Evolutionary conservation across 2,888 invertebrate genomes (phyloP).

Genomic region (Smittia aterrima): DNA sequence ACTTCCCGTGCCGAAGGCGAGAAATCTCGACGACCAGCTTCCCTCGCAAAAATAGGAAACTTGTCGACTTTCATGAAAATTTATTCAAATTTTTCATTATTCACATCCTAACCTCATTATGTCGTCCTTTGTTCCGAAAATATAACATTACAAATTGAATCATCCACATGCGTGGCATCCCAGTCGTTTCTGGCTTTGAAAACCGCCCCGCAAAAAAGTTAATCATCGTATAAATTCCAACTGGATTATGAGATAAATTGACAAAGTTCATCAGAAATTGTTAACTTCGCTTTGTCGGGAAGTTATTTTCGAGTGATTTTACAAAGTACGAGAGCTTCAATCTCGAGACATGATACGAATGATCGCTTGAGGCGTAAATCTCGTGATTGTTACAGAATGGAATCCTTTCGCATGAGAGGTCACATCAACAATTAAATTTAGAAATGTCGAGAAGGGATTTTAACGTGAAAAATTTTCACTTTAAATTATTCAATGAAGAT

Average conservation of each 20-base stretch:
- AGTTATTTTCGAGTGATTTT: neutral
- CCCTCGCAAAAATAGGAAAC: no score
- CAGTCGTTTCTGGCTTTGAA: neutral
- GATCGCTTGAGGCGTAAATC: conserved; percentile 10
- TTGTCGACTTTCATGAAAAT: no score
- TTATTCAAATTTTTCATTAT: conserved; percentile 41
- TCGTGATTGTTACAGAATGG: conserved; percentile 27
- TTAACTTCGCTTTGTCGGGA: conserved; percentile 4
- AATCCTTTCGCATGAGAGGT: conserved; percentile 41
- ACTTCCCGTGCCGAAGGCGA: neutral
- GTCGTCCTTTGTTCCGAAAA: conserved; percentile 24
- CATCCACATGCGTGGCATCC: conserved; percentile 32
- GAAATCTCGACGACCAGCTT: neutral
- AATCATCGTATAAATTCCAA: conserved; percentile 36
- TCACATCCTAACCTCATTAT: conserved; percentile 38
- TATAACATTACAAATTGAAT: conserved; percentile 37
- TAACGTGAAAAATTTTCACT: neutral
- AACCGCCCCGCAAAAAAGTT: conserved; percentile 12
- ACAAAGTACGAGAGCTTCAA: neutral
- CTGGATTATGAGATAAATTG: conserved; percentile 33
- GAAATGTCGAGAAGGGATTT: neutral
- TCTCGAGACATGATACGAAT: neutral
- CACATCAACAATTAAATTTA: conserved; percentile 33
- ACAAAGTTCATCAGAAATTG: conserved; percentile 11
- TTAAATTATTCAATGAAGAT: neutral